These are phyloP conservation scores for Campopleginae sp. DNA, from an alignment of 2,888 invertebrate species.

Conservation along the genomic window DNA sequence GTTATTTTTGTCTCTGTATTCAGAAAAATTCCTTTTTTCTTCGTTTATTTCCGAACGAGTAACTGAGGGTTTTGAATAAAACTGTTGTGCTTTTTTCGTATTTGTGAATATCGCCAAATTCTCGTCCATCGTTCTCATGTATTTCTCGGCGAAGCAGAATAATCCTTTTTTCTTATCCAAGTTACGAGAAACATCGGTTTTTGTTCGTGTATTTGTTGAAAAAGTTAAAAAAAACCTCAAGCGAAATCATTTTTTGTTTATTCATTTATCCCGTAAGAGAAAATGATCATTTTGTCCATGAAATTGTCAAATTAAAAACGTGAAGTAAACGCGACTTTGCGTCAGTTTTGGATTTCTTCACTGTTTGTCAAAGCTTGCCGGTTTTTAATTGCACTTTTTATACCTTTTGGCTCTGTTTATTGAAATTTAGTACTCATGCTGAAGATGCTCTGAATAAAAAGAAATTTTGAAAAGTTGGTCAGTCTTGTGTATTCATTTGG, in stretches of 20 bases:
- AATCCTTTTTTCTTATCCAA: too few relatives aligned
- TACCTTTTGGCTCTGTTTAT: neutral
- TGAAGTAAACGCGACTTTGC: neutral
- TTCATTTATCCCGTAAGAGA: neutral
- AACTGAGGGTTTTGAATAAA: neutral
- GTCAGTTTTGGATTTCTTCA: neutral
- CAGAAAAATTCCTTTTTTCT: neutral
- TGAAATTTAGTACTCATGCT: neutral
- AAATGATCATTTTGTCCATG: neutral
- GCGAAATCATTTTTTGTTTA: neutral
- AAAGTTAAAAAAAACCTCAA: neutral
- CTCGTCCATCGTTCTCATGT: too few relatives aligned
- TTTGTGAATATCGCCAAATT: neutral
- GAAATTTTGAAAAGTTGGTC: neutral
- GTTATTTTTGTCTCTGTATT: neutral
- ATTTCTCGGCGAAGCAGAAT: too few relatives aligned
- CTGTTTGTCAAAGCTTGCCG: neutral
- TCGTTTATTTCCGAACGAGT: neutral
- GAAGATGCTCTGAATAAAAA: conserved; percentile 11
- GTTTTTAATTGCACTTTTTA: neutral
- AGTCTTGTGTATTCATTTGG: neutral
- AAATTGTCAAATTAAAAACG: neutral
- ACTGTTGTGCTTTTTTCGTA: neutral
- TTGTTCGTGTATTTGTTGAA: neutral
- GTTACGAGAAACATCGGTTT: neutral